Conservation (phyloP, 2,888 invertebrate species). For the Meta bourneti region DNA sequence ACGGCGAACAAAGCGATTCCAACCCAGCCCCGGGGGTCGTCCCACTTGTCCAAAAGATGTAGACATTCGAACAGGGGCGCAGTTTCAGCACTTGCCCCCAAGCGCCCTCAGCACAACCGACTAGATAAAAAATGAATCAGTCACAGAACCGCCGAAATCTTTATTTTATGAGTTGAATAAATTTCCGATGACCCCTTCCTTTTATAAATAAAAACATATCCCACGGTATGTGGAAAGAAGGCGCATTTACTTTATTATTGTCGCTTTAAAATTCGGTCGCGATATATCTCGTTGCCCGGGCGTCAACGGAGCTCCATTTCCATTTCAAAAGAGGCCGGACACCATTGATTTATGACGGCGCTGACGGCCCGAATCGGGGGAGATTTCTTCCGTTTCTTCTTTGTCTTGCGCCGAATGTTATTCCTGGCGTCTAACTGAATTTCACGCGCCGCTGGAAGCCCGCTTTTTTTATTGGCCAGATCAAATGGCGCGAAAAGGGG, state of each 20-base stretch:
- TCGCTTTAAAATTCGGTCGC: not conserved
- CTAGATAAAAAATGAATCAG: not conserved
- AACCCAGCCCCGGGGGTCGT: too few relatives aligned
- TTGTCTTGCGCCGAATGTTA: conserved; percentile 8
- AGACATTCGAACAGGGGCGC: too few relatives aligned
- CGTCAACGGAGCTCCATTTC: not conserved
- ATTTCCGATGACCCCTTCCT: not conserved
- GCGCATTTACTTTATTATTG: not conserved
- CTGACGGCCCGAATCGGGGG: conserved; percentile 8
- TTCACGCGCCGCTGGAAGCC: conserved; percentile 18
- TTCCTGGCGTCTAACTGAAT: conserved; percentile 42
- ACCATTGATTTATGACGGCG: conserved; percentile 27
- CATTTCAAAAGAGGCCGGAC: conserved; percentile 12
- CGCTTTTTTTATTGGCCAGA: conserved; percentile 29
- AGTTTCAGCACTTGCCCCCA: not conserved
- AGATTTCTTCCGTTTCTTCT: not conserved
- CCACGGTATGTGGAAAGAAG: not conserved
- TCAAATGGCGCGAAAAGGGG: conserved; percentile 38
- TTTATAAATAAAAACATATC: not conserved
- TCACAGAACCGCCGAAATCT: not conserved
- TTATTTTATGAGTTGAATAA: not conserved
- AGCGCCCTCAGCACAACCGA: not conserved
- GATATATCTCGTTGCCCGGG: not conserved
- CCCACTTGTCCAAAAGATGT: too few relatives aligned
- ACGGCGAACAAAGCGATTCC: too few relatives aligned